Base-by-base conservation (phyloP, 2,113 vertebrate genomes). In the Cebus imitator region DNA sequence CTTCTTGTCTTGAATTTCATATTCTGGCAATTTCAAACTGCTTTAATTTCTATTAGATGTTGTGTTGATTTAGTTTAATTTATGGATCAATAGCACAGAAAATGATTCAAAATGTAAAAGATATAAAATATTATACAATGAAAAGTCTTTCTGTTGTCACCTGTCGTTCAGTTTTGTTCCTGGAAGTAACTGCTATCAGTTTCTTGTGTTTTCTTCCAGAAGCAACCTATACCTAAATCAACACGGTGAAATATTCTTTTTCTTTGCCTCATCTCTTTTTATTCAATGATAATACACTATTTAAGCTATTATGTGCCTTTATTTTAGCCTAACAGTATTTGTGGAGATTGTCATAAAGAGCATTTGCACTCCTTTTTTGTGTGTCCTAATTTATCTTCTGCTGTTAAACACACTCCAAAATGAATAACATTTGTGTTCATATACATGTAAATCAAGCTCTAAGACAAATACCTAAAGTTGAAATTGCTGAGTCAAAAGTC, bases 201-300 rank as follows among this genome's bases (percentile, higher is more conserved):
- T 81, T 90, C 48, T 89, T 89, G 12, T 85, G 27, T 95, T 91
- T 96, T 27, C 55, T 95, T 93, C 37, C 45, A 94, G 75, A 93
- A 97, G 88, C 73, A 55, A 85, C 88, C 20, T 80, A 6, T 76
- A 37, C 21, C 13, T 43, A 85, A 12, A 66, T 95, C 58, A 84
- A 37, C 27, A 52, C n/a, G 91, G 45, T 37, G 73, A 94, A 61
- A 45, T 90, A 30, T 43, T 91, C 12, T 83, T 95, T 92, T 90
- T 81, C 82, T 89, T 43, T 92, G n/a, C 43, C 5, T 9, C 25
- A 52, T 80, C 9, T 20, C 16, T 37, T 85, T 89, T 94, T 90
- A 78, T 35, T 87, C 68, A 61, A 0, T 85, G 55, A 91, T 79
- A 75, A 37, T 30, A 61, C 70, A 37, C 20, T 52, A 21, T 70